A percentile compares a stretch with the other conserved stretches of the same genome.
Conservation (phyloP, 1,140 invertebrate species). For the Goniozus legneri region DNA sequence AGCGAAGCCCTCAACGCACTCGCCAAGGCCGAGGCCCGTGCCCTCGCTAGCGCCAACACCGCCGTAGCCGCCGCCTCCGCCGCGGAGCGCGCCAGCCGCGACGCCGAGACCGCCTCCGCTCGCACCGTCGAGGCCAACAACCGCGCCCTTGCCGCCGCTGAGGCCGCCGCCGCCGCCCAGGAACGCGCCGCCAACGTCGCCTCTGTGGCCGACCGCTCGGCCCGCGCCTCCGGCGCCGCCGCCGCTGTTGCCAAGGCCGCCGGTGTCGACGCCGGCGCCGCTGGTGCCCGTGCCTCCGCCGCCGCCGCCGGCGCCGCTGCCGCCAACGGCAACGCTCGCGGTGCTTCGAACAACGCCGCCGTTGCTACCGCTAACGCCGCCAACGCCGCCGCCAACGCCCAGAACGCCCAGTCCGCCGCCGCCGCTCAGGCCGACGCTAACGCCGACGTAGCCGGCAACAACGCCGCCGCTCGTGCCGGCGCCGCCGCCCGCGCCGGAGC, state of each 20-base stretch:
- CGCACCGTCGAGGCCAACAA: background rate
- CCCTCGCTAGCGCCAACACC: background rate
- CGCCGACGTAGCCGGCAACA: no score
- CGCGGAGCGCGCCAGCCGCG: no score
- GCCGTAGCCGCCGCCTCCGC: background rate
- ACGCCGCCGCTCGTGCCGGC: no score
- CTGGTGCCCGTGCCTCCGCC: background rate
- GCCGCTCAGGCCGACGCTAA: background rate
- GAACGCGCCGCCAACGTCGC: background rate
- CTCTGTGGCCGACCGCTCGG: background rate
- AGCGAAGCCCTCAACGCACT: background rate
- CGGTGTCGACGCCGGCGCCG: background rate
- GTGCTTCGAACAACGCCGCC: background rate
- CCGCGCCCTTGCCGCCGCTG: background rate
- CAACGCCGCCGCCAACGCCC: background rate
- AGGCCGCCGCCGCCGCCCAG: background rate
- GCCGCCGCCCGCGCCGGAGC: no score
- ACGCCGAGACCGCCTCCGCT: background rate
- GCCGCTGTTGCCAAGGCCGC: background rate
- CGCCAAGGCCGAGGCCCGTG: background rate
- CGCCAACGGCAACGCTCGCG: background rate
- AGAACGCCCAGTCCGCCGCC: no score
- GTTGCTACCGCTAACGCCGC: no score
- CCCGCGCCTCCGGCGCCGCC: no score
- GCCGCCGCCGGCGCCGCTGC: slow-evolving; percentile 1